Percentiles rank a stretch among this genome's conserved stretches.
These are phyloP conservation scores for Acestrorhynchus altus DNA, from an alignment of 2,797 vertebrate genomes.

Conservation along the genomic window DNA sequence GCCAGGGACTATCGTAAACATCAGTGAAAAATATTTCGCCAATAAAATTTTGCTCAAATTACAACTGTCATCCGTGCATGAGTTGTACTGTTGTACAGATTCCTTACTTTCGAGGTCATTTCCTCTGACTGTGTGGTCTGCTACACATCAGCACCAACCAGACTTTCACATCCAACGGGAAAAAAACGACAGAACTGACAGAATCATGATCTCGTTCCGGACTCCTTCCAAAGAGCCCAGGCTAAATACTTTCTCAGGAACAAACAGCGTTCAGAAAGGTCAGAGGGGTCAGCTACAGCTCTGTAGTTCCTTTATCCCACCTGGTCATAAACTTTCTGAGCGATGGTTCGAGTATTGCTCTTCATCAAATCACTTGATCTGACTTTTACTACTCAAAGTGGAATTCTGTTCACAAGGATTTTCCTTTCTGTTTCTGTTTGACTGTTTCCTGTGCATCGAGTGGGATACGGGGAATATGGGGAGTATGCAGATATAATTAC, in stretches of 20 bases:
- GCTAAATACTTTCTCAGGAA: background rate
- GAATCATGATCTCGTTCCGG: slow-evolving; percentile 29
- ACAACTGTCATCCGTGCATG: slow-evolving; percentile 33
- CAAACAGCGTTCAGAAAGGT: slow-evolving; percentile 6
- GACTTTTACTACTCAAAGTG: too few species aligned
- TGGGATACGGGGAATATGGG: too few species aligned
- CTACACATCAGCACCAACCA: slow-evolving; percentile 39
- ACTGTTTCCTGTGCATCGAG: too few species aligned
- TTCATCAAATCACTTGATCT: background rate
- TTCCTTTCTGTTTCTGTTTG: too few species aligned
- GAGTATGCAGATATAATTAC: too few species aligned
- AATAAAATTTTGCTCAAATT: slow-evolving; percentile 4
- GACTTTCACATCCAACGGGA: slow-evolving; percentile 32
- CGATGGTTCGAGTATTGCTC: background rate
- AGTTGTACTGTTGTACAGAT: slow-evolving; percentile 41
- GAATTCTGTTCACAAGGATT: too few species aligned
- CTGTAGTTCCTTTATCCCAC: background rate
- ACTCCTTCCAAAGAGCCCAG: slow-evolving; percentile 30
- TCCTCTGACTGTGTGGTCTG: slow-evolving; percentile 53
- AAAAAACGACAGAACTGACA: slow-evolving; percentile 43
- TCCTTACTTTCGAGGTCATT: slow-evolving; percentile 48
- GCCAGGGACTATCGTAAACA: slow-evolving; percentile 6
- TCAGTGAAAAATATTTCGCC: slow-evolving; percentile 7
- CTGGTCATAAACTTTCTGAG: slow-evolving; percentile 1
- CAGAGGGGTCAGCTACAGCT: background rate